phyloP scores from a whole-genome alignment of 2,797 vertebrate species.

The Luscinia megarhynchos region DNA sequence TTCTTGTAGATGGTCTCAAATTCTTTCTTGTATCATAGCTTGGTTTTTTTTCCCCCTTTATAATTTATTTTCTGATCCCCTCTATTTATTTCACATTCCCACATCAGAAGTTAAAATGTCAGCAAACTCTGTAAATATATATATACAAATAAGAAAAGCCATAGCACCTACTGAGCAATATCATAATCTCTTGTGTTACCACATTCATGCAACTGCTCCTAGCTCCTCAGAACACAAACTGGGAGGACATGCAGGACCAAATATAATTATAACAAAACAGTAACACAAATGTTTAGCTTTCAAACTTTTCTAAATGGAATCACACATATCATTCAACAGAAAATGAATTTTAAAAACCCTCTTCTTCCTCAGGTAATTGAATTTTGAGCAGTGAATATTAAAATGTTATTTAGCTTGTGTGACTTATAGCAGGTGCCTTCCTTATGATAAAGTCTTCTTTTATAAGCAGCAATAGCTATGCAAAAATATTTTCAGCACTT shows the following conservation, averaged over 20 bases:
- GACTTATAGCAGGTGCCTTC: neutral
- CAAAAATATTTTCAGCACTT: neutral
- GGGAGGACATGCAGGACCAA: neutral
- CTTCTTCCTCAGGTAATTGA: neutral
- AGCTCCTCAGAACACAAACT: neutral
- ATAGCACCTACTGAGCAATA: neutral
- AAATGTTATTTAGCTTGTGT: neutral
- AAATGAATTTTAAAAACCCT: neutral
- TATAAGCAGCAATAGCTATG: neutral
- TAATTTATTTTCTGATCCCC: neutral
- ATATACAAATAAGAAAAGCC: neutral
- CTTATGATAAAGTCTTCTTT: neutral
- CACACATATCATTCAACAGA: neutral
- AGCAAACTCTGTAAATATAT: neutral
- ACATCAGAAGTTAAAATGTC: neutral
- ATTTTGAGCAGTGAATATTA: neutral
- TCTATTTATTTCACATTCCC: neutral
- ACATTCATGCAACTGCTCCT: neutral
- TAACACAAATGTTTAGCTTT: neutral
- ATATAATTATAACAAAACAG: neutral
- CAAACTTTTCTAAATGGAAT: conserved; percentile 24
- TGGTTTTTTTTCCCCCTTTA: neutral
- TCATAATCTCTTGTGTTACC: neutral
- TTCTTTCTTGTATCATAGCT: neutral
- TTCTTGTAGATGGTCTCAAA: neutral